Conservation (phyloP, 2,888 invertebrate genomes). For the Ormyrus pomaceus region DNA sequence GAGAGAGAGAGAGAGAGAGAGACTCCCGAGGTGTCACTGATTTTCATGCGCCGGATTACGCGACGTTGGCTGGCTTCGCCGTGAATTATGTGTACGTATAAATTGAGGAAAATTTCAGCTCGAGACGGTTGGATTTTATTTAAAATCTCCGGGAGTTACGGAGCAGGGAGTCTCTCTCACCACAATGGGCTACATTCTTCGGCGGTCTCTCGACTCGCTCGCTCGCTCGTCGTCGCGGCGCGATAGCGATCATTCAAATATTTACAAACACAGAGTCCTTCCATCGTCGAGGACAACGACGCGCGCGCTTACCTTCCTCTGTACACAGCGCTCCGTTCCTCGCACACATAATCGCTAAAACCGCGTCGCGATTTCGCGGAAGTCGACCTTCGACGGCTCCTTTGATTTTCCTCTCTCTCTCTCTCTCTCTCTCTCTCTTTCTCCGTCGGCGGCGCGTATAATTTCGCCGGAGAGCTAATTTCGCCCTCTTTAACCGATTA, state of each 20-base stretch:
- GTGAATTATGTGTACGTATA: background rate
- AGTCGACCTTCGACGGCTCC: conserved; percentile 34
- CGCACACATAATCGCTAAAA: no score
- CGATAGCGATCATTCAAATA: conserved; percentile 32
- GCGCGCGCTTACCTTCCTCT: background rate
- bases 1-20: no score
- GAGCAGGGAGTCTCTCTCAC: background rate
- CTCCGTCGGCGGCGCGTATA: background rate
- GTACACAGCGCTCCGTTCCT: no score
- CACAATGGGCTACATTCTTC: conserved; percentile 23
- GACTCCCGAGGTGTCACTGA: no score
- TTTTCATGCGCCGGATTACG: no score
- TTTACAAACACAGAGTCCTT: conserved; percentile 41
- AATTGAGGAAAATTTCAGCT: background rate
- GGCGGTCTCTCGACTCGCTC: background rate
- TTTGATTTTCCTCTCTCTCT: conserved; percentile 22
- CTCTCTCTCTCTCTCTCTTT: background rate
- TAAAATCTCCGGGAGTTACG: background rate
- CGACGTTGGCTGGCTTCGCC: no score
- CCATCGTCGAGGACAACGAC: conserved; percentile 24
- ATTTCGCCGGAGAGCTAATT: no score
- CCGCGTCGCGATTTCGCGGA: conserved; percentile 16
- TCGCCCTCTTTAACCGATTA: no score
- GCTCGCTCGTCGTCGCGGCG: background rate
- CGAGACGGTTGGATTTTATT: background rate